phyloP scores from a whole-genome alignment of 2,797 vertebrate species.

The Sebastes ruberrimus region DNA sequence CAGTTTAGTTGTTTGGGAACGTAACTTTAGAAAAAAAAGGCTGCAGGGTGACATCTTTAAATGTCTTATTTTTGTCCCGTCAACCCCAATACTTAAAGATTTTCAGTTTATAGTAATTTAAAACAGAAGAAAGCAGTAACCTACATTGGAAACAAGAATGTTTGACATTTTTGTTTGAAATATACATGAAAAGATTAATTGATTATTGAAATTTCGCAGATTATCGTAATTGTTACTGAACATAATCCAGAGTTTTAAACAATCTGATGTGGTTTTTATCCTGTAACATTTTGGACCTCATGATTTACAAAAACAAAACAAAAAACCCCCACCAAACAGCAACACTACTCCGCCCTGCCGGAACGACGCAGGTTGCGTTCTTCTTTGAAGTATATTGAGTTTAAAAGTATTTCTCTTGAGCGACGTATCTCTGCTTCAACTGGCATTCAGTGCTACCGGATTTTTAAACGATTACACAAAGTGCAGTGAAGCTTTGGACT shows the following conservation, averaged over 20 bases:
- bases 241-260: not conserved
- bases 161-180: not conserved
- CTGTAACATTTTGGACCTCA: too few species aligned
- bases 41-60: not conserved
- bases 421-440: not conserved
- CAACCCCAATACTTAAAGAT: not conserved
- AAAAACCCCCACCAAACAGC: not conserved
- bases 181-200: not conserved
- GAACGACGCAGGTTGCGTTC: not conserved
- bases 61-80: not conserved
- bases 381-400: not conserved
- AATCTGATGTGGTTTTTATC: not conserved
- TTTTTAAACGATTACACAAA: not conserved
- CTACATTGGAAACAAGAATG: not conserved
- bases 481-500: not conserved
- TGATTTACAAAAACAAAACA: not conserved
- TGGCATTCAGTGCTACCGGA: not conserved
- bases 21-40: too few species aligned
- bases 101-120: not conserved
- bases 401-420: not conserved
- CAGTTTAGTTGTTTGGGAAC: too few species aligned
- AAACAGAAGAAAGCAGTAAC: too few species aligned
- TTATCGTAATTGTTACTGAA: not conserved
- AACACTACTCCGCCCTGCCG: not conserved
- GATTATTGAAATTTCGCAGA: not conserved